Percentiles rank a stretch among this genome's conserved stretches.
These are phyloP conservation scores for Crotalus horridus DNA, from an alignment of 2,113 vertebrate species.

Conservation along the genomic window DNA sequence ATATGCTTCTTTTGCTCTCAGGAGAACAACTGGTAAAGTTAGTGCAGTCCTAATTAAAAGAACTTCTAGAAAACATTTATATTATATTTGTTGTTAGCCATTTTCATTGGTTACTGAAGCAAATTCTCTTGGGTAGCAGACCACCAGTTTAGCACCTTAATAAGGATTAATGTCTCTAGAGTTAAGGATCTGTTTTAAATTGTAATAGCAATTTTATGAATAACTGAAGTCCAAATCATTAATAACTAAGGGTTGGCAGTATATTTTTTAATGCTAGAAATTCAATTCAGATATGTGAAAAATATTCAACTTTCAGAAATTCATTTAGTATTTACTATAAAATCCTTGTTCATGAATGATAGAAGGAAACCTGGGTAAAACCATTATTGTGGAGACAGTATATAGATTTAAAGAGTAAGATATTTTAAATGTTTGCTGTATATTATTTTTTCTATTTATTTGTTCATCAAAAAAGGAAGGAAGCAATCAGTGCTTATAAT, in stretches of 20 bases:
- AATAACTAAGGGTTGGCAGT: constrained; percentile 31
- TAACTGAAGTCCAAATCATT: constrained; percentile 26
- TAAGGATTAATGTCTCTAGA: constrained; percentile 19
- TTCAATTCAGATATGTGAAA: constrained; percentile 17
- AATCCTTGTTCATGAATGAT: background rate
- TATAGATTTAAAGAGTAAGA: background rate
- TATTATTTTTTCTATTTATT: too few relatives aligned
- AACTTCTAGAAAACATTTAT: background rate
- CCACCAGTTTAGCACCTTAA: constrained; percentile 28
- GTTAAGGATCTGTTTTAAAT: constrained; percentile 15
- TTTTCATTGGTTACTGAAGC: background rate
- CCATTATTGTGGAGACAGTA: background rate
- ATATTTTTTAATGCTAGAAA: constrained; percentile 12
- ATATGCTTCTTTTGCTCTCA: background rate
- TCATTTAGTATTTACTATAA: background rate
- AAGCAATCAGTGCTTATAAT: too few relatives aligned
- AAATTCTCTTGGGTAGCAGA: background rate
- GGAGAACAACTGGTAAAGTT: background rate
- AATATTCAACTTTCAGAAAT: constrained; percentile 14
- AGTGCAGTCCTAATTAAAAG: background rate
- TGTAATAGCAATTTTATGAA: constrained; percentile 16
- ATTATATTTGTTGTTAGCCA: background rate
- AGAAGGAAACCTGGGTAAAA: background rate
- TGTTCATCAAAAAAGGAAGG: too few relatives aligned
- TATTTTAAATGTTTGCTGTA: too few relatives aligned